Conservation (phyloP, 2,113 vertebrate genomes). For the Illadopsis cleaveri region DNA sequence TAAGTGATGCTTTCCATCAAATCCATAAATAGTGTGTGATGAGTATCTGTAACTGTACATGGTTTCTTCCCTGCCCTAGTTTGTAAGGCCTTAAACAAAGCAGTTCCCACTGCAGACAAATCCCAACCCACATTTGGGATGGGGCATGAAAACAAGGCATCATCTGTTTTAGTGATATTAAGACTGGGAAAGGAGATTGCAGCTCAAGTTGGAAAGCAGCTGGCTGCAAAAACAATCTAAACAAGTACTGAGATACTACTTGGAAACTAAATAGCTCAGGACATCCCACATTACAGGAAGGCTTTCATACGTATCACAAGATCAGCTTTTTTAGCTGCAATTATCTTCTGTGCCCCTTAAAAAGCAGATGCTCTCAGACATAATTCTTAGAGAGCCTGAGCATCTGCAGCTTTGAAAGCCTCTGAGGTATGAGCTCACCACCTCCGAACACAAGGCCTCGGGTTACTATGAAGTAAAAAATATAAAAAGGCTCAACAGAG, state of each 20-base stretch:
- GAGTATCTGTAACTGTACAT: not conserved
- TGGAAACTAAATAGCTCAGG: not conserved
- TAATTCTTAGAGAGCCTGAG: not conserved
- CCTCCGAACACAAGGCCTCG: fast-evolving
- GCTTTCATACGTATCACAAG: not conserved
- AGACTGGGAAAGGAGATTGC: not conserved
- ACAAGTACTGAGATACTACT: not conserved
- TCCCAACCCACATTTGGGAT: not conserved
- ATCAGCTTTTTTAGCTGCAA: not conserved
- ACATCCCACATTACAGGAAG: not conserved
- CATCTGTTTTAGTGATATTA: not conserved
- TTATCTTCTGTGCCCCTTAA: not conserved
- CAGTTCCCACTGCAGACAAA: not conserved
- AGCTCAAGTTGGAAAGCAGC: not conserved
- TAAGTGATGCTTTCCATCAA: not conserved
- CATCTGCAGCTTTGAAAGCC: not conserved
- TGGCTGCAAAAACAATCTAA: not conserved
- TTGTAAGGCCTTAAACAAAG: not conserved
- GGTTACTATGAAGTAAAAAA: not conserved
- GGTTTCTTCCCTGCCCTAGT: not conserved
- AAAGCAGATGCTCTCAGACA: not conserved
- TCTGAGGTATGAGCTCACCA: not conserved
- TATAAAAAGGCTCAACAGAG: not conserved
- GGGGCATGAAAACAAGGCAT: not conserved
- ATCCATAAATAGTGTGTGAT: fast-evolving